These are phyloP conservation scores for Amazona guildingii DNA, from an alignment of 2,113 vertebrate genomes.

Conservation along the genomic window DNA sequence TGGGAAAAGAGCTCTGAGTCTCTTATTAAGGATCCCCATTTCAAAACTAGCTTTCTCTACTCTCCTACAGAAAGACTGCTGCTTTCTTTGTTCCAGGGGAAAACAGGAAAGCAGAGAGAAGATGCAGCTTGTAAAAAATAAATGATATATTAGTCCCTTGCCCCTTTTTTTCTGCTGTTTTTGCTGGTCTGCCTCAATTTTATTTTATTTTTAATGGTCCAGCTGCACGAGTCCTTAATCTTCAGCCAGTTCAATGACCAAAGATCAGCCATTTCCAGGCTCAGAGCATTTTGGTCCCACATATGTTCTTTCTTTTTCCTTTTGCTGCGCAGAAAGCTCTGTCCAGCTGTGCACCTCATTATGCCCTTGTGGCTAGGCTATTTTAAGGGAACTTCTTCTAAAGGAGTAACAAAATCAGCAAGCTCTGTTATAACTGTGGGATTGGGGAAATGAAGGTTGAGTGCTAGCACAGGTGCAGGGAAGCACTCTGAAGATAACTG, in stretches of 20 bases:
- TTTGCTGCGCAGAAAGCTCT: constrained; percentile 38
- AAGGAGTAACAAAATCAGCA: constrained; percentile 57
- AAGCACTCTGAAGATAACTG: constrained; percentile 4
- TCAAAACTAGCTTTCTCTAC: background rate
- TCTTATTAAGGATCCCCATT: background rate
- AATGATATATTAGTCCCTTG: background rate
- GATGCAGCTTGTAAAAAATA: background rate
- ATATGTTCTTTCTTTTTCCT: background rate
- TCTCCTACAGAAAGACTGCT: background rate
- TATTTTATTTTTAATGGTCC: background rate
- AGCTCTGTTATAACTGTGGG: constrained; percentile 21
- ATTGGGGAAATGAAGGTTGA: constrained; percentile 7
- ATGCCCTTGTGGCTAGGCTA: constrained; percentile 38
- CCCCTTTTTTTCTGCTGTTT: background rate
- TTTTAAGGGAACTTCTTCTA: constrained; percentile 65
- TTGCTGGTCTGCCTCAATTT: background rate
- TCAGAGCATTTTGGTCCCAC: background rate
- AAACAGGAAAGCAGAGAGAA: background rate
- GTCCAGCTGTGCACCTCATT: constrained; percentile 31
- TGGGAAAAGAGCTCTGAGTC: background rate
- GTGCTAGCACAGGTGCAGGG: constrained; percentile 30
- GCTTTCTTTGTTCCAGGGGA: background rate
- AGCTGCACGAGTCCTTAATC: background rate
- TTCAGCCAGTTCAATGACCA: background rate
- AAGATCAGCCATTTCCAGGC: background rate